Conservation (phyloP, 2,797 vertebrate species). For the Stomatorhinus walkeri region DNA sequence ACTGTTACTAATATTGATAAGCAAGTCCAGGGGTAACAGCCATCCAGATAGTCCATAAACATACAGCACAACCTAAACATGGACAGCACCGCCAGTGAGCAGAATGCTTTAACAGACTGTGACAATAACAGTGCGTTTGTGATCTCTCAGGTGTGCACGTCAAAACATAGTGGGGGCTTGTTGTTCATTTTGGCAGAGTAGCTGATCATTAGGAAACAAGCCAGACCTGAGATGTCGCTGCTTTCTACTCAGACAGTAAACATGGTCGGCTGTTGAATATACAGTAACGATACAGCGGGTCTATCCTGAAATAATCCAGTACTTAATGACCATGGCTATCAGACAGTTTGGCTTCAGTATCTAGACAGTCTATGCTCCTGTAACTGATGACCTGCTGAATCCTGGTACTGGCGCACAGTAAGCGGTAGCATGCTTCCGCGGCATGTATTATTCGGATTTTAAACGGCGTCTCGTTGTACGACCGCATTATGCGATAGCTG, state of each 20-base stretch:
- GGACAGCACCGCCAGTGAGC: conserved; percentile 30
- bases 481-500: conserved; percentile 41
- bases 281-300: not conserved
- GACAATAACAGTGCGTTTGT: conserved; percentile 19
- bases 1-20: conserved; percentile 40
- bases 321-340: not conserved
- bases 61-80: conserved; percentile 33
- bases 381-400: not conserved
- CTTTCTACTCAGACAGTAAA: conserved; percentile 10
- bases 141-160: conserved; percentile 35
- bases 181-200: conserved; percentile 15
- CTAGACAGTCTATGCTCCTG: not conserved
- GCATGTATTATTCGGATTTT: not conserved
- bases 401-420: not conserved
- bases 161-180: conserved; percentile 14
- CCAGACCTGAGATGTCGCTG: not conserved
- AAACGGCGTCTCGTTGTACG: not conserved
- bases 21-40: conserved; percentile 37
- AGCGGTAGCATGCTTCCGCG: not conserved
- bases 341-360: not conserved
- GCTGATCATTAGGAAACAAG: conserved; percentile 20
- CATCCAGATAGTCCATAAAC: conserved; percentile 43
- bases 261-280: conserved; percentile 1
- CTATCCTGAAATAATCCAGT: not conserved
- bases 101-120: conserved; percentile 24